Evolutionary conservation across 2,113 vertebrate genomes (phyloP).

Genomic region (Myiagra hebetior): DNA sequence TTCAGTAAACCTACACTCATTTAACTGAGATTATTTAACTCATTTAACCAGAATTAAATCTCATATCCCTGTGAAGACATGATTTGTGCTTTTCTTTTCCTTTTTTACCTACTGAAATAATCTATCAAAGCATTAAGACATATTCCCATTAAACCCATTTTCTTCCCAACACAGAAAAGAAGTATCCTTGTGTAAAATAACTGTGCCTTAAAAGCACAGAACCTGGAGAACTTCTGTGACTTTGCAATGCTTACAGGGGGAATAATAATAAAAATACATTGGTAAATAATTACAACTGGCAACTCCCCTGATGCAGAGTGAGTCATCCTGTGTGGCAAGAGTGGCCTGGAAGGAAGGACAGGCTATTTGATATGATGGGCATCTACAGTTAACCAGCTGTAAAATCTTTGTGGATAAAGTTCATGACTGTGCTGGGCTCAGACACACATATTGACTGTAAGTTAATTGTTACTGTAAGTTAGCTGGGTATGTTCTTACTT

Average conservation of each 20-base stretch:
- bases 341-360: not conserved
- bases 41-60: not conserved
- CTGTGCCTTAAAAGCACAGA: not conserved
- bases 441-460: not conserved
- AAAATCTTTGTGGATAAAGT: not conserved
- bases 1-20: not conserved
- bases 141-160: not conserved
- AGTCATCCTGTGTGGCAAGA: not conserved
- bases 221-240: not conserved
- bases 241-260: not conserved
- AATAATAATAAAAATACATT: not conserved
- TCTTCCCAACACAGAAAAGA: not conserved
- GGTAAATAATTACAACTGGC: not conserved
- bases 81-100: not conserved
- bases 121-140: not conserved
- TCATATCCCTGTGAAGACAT: not conserved
- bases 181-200: not conserved
- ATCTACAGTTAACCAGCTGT: not conserved
- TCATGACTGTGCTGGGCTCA: not conserved
- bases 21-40: too few relatives aligned
- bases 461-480: not conserved
- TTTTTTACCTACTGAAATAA: not conserved
- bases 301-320: not conserved
- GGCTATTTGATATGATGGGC: not conserved
- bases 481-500: fast-evolving